Percentiles rank a stretch among this genome's conserved stretches.
Evolutionary conservation across 37 sponge, comb jelly and placozoan species (phyloP).

Genomic region (Sycon ciliatum): DNA sequence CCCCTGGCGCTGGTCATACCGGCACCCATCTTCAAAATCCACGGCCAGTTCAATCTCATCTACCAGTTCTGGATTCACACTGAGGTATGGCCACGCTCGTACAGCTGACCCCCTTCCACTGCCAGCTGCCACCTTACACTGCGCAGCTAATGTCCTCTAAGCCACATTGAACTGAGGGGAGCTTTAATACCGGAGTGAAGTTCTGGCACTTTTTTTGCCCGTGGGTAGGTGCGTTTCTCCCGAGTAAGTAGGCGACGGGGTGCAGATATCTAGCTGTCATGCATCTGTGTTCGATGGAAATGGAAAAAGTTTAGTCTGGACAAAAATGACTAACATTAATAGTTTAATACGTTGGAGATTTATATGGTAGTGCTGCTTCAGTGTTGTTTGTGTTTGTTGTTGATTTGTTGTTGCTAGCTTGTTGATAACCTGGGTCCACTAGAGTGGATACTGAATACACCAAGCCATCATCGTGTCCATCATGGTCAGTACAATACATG

Average conservation of each 20-base stretch:
- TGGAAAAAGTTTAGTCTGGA: too few species aligned
- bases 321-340: not conserved
- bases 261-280: not conserved
- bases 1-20: slow-evolving; percentile 78
- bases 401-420: slow-evolving; percentile 23
- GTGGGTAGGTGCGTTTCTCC: too few species aligned
- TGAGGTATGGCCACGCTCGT: slow-evolving; percentile 48
- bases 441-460: slow-evolving; percentile 86
- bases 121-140: not conserved
- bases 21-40: slow-evolving; percentile 61
- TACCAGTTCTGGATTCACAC: slow-evolving; percentile 99
- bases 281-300: not conserved
- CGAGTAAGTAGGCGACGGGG: too few species aligned
- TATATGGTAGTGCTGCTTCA: not conserved
- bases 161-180: too few species aligned
- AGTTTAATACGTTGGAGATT: not conserved
- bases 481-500: slow-evolving; percentile 52
- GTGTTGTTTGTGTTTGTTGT: not conserved
- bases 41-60: slow-evolving; percentile 77
- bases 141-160: too few species aligned
- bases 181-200: too few species aligned
- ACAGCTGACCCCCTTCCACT: too few species aligned
- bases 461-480: slow-evolving; percentile 89
- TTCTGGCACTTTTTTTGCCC: too few species aligned
- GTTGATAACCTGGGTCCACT: slow-evolving; percentile 66